Conservation (phyloP, 1,140 invertebrate species). For the Drosophila grimshawi region DNA sequence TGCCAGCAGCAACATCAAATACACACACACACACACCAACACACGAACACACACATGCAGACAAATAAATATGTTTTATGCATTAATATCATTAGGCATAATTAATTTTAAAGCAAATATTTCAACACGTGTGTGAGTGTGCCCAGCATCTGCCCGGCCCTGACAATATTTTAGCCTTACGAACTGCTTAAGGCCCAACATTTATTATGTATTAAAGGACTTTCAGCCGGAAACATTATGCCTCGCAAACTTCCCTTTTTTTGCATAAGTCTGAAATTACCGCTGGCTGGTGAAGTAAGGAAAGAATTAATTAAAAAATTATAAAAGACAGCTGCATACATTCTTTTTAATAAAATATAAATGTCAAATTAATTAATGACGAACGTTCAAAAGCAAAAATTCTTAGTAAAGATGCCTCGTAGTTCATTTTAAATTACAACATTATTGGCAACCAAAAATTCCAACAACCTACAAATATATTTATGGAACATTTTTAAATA, state of each 20-base stretch:
- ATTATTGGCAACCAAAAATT: too few species aligned
- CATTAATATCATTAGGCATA: slow-evolving; percentile 70
- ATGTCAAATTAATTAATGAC: neutral
- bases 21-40: neutral
- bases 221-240: slow-evolving; percentile 9
- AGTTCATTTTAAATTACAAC: too few species aligned
- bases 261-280: neutral
- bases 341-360: too few species aligned
- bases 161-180: neutral
- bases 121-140: slow-evolving; percentile 42
- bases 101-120: slow-evolving; percentile 76
- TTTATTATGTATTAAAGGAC: slow-evolving; percentile 23
- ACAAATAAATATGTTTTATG: slow-evolving; percentile 59
- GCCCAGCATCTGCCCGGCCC: neutral
- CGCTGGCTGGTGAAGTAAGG: neutral
- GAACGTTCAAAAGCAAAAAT: neutral
- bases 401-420: too few species aligned
- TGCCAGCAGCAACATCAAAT: slow-evolving; percentile 9
- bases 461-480: too few species aligned
- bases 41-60: neutral
- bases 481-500: too few species aligned
- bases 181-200: neutral
- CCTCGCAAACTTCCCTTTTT: neutral
- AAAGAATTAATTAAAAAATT: neutral
- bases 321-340: neutral